phyloP scores from a whole-genome alignment of 2,797 vertebrate genomes.

The Sebastes iracundus region DNA sequence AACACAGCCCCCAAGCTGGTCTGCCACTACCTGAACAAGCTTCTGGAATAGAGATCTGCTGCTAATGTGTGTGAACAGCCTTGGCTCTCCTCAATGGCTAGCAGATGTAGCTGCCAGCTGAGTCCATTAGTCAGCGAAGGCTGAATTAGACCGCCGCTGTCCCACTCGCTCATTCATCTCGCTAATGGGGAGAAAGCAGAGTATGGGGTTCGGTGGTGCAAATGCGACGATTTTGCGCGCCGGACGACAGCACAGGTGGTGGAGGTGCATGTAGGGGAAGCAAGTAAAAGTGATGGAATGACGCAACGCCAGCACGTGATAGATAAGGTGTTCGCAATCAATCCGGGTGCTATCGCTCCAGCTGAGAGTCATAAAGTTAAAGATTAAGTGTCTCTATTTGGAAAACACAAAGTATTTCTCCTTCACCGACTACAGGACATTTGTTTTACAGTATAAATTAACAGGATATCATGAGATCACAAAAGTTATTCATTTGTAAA shows the following conservation, averaged over 20 bases:
- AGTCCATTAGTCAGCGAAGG: conserved; percentile 72
- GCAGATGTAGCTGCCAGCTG: conserved; percentile 77
- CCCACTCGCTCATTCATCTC: conserved; percentile 57
- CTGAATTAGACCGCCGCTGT: conserved; percentile 58
- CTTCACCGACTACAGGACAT: background rate
- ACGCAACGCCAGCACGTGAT: background rate
- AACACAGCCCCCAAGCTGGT: conserved; percentile 53
- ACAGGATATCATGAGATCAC: conserved; percentile 14
- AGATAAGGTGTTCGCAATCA: background rate
- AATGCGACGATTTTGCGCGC: background rate
- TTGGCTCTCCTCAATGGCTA: conserved; percentile 62
- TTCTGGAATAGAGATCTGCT: conserved; percentile 70
- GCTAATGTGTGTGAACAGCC: conserved; percentile 71
- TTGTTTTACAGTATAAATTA: conserved; percentile 1
- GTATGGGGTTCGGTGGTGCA: conserved; percentile 20
- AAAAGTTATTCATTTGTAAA: conserved; percentile 10
- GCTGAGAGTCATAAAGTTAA: conserved; percentile 6
- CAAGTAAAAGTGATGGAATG: conserved; percentile 15
- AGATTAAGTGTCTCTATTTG: conserved; percentile 4
- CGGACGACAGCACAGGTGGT: conserved; percentile 30
- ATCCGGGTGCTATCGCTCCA: background rate
- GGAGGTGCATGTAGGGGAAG: background rate
- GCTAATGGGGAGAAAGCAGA: conserved; percentile 48
- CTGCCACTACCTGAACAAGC: conserved; percentile 63
- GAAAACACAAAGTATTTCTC: background rate